These are phyloP conservation scores for Psilopsiagon aymara DNA, from an alignment of 2,113 vertebrate genomes.

Conservation along the genomic window DNA sequence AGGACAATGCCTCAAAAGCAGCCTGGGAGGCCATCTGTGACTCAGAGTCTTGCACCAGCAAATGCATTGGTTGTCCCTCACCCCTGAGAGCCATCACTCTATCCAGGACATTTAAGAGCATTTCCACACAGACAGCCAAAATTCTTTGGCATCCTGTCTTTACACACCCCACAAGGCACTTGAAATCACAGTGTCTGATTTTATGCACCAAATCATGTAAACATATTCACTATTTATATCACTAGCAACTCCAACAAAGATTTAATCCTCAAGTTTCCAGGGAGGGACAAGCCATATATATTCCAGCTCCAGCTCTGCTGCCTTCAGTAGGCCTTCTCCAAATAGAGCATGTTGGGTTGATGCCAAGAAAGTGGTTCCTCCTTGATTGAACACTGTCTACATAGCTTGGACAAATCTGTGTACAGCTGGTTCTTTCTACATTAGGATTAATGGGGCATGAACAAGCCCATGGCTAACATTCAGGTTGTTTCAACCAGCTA, in stretches of 20 bases:
- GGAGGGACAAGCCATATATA: not conserved
- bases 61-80: not conserved
- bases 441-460: not conserved
- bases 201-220: not conserved
- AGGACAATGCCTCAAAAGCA: not conserved
- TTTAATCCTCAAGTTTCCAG: not conserved
- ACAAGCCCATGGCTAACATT: not conserved
- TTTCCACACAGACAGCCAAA: constrained; percentile 39
- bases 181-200: not conserved
- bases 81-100: not conserved
- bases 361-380: not conserved
- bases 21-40: not conserved
- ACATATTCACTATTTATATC: not conserved
- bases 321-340: not conserved
- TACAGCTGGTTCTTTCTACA: not conserved
- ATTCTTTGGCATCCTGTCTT: constrained; percentile 37
- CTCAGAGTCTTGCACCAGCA: not conserved
- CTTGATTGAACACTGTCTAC: not conserved
- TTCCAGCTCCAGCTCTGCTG: not conserved
- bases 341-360: not conserved
- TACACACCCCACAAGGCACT: not conserved
- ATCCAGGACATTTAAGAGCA: not conserved
- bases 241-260: not conserved
- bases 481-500: not conserved
- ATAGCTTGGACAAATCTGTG: not conserved